Conservation (phyloP, 2,888 invertebrate genomes). For the Dynastes grantii region DNA sequence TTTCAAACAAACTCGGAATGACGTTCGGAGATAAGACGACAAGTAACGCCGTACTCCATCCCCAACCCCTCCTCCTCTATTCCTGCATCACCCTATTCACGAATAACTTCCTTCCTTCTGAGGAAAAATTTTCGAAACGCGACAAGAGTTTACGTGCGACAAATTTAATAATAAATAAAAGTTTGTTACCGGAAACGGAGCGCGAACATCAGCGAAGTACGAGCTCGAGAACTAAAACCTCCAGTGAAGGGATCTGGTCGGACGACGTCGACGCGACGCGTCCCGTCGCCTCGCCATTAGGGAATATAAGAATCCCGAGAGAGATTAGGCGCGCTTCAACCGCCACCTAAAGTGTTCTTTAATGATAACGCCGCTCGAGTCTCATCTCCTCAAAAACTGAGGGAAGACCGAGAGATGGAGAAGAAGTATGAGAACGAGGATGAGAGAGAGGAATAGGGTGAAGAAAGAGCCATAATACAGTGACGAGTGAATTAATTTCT, state of each 20-base stretch:
- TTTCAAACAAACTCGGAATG: neutral
- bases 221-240: conserved; percentile 43
- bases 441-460: conserved; percentile 33
- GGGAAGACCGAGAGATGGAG: neutral
- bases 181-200: conserved; percentile 60
- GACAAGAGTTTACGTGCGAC: conserved; percentile 56
- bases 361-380: conserved; percentile 59
- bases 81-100: neutral
- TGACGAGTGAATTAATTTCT: conserved; percentile 58
- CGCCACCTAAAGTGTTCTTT: conserved; percentile 57
- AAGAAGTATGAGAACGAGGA: neutral
- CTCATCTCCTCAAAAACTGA: conserved; percentile 56
- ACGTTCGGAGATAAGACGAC: conserved; percentile 13
- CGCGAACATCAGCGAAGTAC: conserved; percentile 33
- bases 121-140: conserved; percentile 8
- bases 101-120: neutral
- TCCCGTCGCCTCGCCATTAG: conserved; percentile 50
- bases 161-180: conserved; percentile 62
- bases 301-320: conserved; percentile 51
- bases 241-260: conserved; percentile 51
- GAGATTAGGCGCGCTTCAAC: conserved; percentile 52
- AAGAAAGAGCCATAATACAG: conserved; percentile 40
- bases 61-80: too few species aligned
- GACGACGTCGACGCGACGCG: conserved; percentile 37
- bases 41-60: neutral